A percentile compares a stretch with the other conserved stretches of the same genome.
These are phyloP conservation scores for Dolichotis patagonum DNA, from an alignment of 2,113 vertebrate species.

Conservation along the genomic window DNA sequence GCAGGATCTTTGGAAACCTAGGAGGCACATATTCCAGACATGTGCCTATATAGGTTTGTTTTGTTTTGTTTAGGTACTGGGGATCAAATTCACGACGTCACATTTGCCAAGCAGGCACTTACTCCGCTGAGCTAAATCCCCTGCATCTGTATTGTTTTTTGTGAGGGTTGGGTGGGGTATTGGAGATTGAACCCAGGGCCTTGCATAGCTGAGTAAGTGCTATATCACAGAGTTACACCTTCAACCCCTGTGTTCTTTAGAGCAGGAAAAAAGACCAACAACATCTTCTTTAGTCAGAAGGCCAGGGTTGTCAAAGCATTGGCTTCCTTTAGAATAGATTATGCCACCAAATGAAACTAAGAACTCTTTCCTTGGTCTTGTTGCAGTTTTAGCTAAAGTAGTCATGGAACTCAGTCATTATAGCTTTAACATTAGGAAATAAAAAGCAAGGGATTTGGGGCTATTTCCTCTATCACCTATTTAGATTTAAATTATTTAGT, in stretches of 20 bases:
- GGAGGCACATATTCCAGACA: background rate
- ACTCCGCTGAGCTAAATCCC: no score
- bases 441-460: conserved; percentile 14
- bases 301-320: background rate
- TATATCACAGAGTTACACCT: background rate
- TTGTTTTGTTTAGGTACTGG: no score
- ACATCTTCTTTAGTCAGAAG: background rate
- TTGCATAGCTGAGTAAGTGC: background rate
- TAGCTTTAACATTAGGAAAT: background rate
- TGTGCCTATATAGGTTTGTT: background rate
- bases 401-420: background rate
- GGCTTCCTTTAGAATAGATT: background rate
- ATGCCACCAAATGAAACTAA: background rate
- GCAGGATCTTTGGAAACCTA: background rate
- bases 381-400: background rate
- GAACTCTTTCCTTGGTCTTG: background rate
- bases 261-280: background rate
- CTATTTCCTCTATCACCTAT: background rate
- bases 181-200: background rate
- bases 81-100: no score
- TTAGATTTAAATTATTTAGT: conserved; percentile 64
- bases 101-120: no score
- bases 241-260: background rate
- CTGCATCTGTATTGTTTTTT: background rate
- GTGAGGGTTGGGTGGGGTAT: background rate